Conservation (phyloP, 2,113 vertebrate species). For the Elephantulus edwardii region DNA sequence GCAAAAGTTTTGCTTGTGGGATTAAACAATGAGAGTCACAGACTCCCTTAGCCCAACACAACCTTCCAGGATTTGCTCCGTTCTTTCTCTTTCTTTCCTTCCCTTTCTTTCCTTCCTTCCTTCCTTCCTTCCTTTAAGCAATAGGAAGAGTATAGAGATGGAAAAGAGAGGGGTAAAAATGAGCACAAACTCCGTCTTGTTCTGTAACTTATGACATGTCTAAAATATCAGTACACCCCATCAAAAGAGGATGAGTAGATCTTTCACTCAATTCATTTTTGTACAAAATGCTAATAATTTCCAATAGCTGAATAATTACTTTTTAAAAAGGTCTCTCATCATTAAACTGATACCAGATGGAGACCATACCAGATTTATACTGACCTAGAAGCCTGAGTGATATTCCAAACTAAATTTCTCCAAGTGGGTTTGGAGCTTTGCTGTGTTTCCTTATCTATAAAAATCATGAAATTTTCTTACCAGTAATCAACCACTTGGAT, state of each 20-base stretch:
- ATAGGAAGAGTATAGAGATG: not conserved
- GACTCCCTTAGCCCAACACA: not conserved
- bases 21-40: not conserved
- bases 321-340: conserved; percentile 40
- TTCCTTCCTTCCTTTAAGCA: not conserved
- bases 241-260: not conserved
- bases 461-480: not conserved
- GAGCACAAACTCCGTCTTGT: not conserved
- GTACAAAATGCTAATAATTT: conserved; percentile 3
- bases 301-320: not conserved
- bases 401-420: not conserved
- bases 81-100: no score
- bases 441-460: not conserved
- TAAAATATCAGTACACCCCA: not conserved
- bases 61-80: not conserved
- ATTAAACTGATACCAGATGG: not conserved
- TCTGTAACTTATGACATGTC: not conserved
- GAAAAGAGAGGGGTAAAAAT: not conserved
- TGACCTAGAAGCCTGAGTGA: not conserved
- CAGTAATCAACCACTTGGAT: not conserved
- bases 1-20: not conserved
- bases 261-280: conserved; percentile 7
- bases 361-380: not conserved
- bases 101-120: no score
- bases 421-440: not conserved